These are phyloP conservation scores for Micrasema longulum DNA, from an alignment of 1,140 invertebrate genomes.

Conservation along the genomic window DNA sequence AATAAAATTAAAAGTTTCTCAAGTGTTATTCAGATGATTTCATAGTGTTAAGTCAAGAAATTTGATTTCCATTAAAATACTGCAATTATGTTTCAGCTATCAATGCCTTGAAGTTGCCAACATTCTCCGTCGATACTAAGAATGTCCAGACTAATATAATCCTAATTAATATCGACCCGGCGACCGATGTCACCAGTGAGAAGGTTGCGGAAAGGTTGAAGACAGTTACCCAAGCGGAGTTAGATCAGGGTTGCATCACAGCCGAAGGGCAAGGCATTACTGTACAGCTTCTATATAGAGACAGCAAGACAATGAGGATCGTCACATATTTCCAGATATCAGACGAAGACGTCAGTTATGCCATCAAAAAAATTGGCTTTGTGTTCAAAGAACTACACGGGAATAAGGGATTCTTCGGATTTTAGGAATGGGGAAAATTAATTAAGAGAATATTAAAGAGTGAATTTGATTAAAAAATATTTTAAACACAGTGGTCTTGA, in stretches of 20 bases:
- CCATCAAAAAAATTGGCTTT: conserved; percentile 73
- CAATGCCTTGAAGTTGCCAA: conserved; percentile 66
- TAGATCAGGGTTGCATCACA: conserved; percentile 65
- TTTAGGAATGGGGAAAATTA: no score
- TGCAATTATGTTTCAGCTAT: conserved; percentile 69
- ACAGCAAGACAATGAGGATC: conserved; percentile 70
- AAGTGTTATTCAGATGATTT: no score
- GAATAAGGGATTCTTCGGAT: conserved; percentile 39
- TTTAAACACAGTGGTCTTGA: no score
- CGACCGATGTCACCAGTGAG: conserved; percentile 63
- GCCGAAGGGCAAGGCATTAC: conserved; percentile 64
- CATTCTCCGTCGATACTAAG: conserved; percentile 74
- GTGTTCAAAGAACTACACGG: conserved; percentile 72
- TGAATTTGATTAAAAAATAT: no score
- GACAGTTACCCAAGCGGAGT: conserved; percentile 68
- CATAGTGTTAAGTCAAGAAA: no score
- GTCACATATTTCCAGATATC: conserved; percentile 78
- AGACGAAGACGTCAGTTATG: conserved; percentile 72
- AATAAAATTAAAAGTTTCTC: no score
- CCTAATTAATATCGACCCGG: conserved; percentile 71
- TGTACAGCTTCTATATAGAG: conserved; percentile 70
- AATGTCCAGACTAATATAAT: conserved; percentile 85
- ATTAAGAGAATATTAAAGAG: no score
- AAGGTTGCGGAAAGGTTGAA: conserved; percentile 72
- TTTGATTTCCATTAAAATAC: neutral